Percentiles rank a stretch among this genome's conserved stretches.
These are phyloP conservation scores for Smittia aterrima DNA, from an alignment of 2,888 invertebrate genomes.

Conservation along the genomic window DNA sequence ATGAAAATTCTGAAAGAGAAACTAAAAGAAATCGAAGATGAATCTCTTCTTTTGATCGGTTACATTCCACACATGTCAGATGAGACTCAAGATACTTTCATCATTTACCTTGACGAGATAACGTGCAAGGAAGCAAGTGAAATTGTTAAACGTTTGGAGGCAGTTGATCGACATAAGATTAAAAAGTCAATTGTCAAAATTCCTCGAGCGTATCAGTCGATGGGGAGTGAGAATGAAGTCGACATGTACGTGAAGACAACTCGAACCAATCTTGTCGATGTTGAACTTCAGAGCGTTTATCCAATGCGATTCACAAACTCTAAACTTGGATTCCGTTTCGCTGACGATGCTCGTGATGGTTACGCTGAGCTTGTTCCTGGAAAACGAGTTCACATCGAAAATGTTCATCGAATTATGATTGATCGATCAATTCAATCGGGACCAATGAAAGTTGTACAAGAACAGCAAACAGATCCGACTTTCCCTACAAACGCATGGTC, in stretches of 20 bases:
- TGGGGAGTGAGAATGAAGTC: slow-evolving; percentile 67
- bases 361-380: slow-evolving; percentile 64
- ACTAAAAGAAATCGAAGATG: slow-evolving; percentile 53
- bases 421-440: slow-evolving; percentile 61
- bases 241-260: slow-evolving; percentile 57
- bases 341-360: slow-evolving; percentile 64
- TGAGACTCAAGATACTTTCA: slow-evolving; percentile 65
- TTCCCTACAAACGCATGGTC: slow-evolving; percentile 70
- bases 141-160: slow-evolving; percentile 60
- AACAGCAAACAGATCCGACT: slow-evolving; percentile 66
- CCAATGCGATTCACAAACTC: slow-evolving; percentile 55
- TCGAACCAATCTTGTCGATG: slow-evolving; percentile 61
- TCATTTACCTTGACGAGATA: slow-evolving; percentile 62
- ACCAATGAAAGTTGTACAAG: slow-evolving; percentile 53
- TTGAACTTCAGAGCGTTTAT: slow-evolving; percentile 66
- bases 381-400: slow-evolving; percentile 58
- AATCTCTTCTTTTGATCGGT: slow-evolving; percentile 60
- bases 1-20: slow-evolving; percentile 52
- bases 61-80: slow-evolving; percentile 66
- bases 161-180: slow-evolving; percentile 53
- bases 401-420: slow-evolving; percentile 59
- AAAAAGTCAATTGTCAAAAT: slow-evolving; percentile 60
- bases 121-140: slow-evolving; percentile 57
- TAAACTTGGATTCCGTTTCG: slow-evolving; percentile 58
- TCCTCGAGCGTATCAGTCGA: slow-evolving; percentile 59